A percentile compares a stretch with the other conserved stretches of the same genome.
Evolutionary conservation across 2,888 invertebrate genomes (phyloP).

Genomic region (Rhamnusium bicolor): DNA sequence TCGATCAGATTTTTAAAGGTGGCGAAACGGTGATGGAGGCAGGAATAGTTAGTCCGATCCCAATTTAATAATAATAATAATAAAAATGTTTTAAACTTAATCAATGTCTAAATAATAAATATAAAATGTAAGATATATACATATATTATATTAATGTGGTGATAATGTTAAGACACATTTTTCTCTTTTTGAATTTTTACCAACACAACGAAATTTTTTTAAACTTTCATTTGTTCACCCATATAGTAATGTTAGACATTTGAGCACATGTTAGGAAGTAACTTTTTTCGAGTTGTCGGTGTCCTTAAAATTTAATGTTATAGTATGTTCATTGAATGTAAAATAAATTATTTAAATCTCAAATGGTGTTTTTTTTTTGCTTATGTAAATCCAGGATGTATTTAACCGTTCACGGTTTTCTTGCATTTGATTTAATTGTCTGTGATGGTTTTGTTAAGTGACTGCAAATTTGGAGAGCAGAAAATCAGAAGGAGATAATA

Average conservation of each 20-base stretch:
- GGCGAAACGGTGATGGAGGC: constrained; percentile 36
- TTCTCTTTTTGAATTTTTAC: constrained; percentile 51
- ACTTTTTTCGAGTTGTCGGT: constrained; percentile 65
- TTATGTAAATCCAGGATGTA: background rate
- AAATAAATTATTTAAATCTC: constrained; percentile 59
- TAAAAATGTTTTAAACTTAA: constrained; percentile 31
- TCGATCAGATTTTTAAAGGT: constrained; percentile 48
- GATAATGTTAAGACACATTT: constrained; percentile 48
- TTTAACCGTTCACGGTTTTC: too few species aligned
- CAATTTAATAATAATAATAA: constrained; percentile 21
- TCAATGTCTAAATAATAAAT: constrained; percentile 28
- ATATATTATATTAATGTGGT: constrained; percentile 50
- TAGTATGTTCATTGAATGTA: constrained; percentile 67
- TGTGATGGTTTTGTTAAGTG: too few species aligned
- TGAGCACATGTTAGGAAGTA: constrained; percentile 61
- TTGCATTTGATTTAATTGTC: too few species aligned
- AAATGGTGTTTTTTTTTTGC: background rate
- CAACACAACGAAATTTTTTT: constrained; percentile 59
- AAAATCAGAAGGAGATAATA: too few species aligned
- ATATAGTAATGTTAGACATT: constrained; percentile 57
- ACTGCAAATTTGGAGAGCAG: too few species aligned
- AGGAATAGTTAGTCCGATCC: constrained; percentile 36
- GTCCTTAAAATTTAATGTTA: constrained; percentile 67
- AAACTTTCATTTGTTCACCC: constrained; percentile 52
- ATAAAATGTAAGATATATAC: constrained; percentile 52